Conservation (phyloP, 2,888 invertebrate species). For the Microdon myrmicae region DNA sequence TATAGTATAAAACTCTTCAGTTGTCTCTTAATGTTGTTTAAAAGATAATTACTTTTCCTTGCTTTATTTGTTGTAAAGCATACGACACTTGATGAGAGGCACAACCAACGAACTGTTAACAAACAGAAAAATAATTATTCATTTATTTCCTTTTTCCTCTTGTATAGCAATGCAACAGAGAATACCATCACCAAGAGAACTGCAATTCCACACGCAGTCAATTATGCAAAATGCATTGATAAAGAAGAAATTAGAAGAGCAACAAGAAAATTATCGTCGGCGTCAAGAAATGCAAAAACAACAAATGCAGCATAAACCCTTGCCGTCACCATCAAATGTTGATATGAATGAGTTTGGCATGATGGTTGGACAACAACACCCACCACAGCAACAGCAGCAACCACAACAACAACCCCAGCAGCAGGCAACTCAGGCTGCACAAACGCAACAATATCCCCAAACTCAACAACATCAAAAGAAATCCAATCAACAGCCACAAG, state of each 20-base stretch:
- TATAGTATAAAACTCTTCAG: too few relatives aligned
- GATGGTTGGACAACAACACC: conserved; percentile 6
- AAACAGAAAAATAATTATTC: too few relatives aligned
- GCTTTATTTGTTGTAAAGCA: too few relatives aligned
- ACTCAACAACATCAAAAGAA: conserved; percentile 42
- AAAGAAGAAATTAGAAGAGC: conserved; percentile 89
- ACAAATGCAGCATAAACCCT: conserved; percentile 33
- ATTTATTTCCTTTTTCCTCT: too few relatives aligned
- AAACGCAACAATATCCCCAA: conserved; percentile 42
- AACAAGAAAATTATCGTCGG: conserved; percentile 84
- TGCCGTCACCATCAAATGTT: conserved; percentile 19
- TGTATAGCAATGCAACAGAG: conserved; percentile 76
- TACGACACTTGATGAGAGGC: too few relatives aligned
- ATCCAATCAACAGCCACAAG: conserved; percentile 31
- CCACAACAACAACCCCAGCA: conserved; percentile 14
- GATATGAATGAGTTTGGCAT: conserved; percentile 18
- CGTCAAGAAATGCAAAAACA: conserved; percentile 74
- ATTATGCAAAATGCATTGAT: conserved; percentile 88
- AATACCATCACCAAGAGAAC: conserved; percentile 84
- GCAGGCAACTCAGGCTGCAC: neutral
- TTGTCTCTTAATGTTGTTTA: too few relatives aligned
- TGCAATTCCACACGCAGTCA: conserved; percentile 85
- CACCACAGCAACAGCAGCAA: conserved; percentile 30
- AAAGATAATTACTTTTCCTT: too few relatives aligned
- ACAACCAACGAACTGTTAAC: too few relatives aligned